These are phyloP conservation scores for Germaria angustata DNA, from an alignment of 2,888 invertebrate species.

Conservation along the genomic window DNA sequence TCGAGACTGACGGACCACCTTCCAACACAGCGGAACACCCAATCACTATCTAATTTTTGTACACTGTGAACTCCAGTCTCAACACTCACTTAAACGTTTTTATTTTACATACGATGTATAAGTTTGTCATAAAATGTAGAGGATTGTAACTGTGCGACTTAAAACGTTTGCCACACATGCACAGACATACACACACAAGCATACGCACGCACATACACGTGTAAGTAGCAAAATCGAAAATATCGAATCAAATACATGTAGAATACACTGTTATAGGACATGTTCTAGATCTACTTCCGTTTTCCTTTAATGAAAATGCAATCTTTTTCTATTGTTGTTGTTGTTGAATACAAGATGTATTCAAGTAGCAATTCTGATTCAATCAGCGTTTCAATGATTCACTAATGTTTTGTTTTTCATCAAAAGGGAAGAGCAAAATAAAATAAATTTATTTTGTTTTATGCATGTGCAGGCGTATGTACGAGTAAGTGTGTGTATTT, in stretches of 20 bases:
- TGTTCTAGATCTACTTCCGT: conserved; percentile 55
- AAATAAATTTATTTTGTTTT: conserved; percentile 19
- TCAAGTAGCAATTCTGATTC: conserved; percentile 66
- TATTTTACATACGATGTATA: neutral
- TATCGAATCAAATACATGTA: conserved; percentile 15
- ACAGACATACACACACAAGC: neutral
- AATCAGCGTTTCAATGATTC: conserved; percentile 68
- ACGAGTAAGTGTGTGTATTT: neutral
- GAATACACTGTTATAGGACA: conserved; percentile 40
- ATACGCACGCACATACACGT: neutral
- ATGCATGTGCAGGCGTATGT: neutral
- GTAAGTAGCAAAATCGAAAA: neutral
- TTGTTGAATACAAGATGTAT: conserved; percentile 1
- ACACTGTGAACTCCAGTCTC: neutral
- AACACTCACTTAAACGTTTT: neutral
- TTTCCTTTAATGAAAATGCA: conserved; percentile 27
- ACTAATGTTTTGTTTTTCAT: conserved; percentile 3
- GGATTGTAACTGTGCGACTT: conserved; percentile 11
- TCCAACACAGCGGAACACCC: no score
- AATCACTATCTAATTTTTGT: no score
- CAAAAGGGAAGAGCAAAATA: neutral
- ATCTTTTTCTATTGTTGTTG: neutral
- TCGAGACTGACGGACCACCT: no score
- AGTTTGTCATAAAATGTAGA: conserved; percentile 29
- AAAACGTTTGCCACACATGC: neutral